These are phyloP conservation scores for Syritta pipiens DNA, from an alignment of 2,888 invertebrate species.

Conservation along the genomic window DNA sequence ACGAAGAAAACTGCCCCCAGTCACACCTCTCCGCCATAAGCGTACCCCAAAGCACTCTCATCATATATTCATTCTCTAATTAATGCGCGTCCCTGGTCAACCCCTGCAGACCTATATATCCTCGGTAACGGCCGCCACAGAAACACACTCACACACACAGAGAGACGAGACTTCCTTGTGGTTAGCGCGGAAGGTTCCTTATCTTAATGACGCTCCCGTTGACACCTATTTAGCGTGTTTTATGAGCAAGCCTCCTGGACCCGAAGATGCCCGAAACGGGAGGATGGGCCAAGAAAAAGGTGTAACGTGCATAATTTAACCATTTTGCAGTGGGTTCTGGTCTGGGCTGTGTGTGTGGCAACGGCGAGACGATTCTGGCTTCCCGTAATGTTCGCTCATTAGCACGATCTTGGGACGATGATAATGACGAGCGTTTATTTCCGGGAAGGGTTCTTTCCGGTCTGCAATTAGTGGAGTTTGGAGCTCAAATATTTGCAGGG, in stretches of 20 bases:
- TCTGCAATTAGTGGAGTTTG: conserved; percentile 54
- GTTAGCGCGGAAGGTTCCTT: conserved; percentile 45
- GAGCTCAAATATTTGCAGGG: conserved; percentile 36
- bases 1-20: conserved; percentile 33
- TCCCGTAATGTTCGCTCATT: conserved; percentile 53
- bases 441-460: too few species aligned
- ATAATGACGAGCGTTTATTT: conserved; percentile 57
- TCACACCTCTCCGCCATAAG: conserved; percentile 15
- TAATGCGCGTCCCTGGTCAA: conserved; percentile 63
- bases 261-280: not conserved
- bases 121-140: conserved; percentile 29
- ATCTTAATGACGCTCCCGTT: conserved; percentile 64
- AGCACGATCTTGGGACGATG: conserved; percentile 49
- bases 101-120: conserved; percentile 63
- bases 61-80: conserved; percentile 67
- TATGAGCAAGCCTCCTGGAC: conserved; percentile 27
- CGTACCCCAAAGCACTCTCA: conserved; percentile 59
- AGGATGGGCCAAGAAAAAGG: conserved; percentile 26
- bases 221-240: conserved; percentile 67
- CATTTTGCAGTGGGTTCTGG: conserved; percentile 31
- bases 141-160: conserved; percentile 7
- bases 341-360: not conserved
- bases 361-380: conserved; percentile 18
- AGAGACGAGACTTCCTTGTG: too few species aligned
- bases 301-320: conserved; percentile 61